Base-by-base conservation (phyloP, 2,888 invertebrate species). In the Cyaniris semiargus region DNA sequence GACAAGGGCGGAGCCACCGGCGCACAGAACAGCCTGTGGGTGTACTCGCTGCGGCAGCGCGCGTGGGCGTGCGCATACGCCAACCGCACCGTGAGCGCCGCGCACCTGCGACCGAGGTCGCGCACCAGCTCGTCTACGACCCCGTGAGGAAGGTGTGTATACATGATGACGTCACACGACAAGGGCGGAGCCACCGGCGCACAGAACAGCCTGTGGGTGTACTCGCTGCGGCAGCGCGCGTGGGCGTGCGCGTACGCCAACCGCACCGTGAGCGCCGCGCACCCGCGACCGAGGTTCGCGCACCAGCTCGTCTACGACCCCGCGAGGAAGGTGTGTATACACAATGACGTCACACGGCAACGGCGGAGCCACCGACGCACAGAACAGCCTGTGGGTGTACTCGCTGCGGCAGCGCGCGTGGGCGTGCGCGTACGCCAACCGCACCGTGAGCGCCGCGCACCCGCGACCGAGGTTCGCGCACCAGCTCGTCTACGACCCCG, bases 361-460 rank as follows among this genome's bases (percentile, higher is more conserved):
- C n/a, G n/a, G n/a, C n/a, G n/a, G n/a, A n/a, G n/a, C 97, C 78
- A 8, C 15, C 27, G 66, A 31, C 21, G 96, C 97, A 72, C 96
- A 96, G 85, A 98, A 98, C 91, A 97, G 97, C 0, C 96, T 98
- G 86, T 98, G 98, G 98, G 96, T 97, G 77, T 97, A 97, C 88
- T 97, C 97, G 75, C 95, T 98, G 81, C 94, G 94, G 76, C 95
- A 95, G 34, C 95, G 96, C 84, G 95, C 95, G 85, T 98, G 98
- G 97, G 95, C 96, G n/a, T 97, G 97, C 87, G 96, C 98, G 85
- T 98, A 98, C 89, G 95, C 96, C 77, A 97, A 96, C 90, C 97
- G 96, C 82, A 94, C 94, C 76, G 95, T 95, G 82, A 94, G 94
- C 76, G 95, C 95, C 79, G 95, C 95, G 83, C 95, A 95, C 85